Percentiles rank a stretch among this genome's conserved stretches.
Conservation (phyloP, 1,140 invertebrate genomes). For the Cotesia glomerata region DNA sequence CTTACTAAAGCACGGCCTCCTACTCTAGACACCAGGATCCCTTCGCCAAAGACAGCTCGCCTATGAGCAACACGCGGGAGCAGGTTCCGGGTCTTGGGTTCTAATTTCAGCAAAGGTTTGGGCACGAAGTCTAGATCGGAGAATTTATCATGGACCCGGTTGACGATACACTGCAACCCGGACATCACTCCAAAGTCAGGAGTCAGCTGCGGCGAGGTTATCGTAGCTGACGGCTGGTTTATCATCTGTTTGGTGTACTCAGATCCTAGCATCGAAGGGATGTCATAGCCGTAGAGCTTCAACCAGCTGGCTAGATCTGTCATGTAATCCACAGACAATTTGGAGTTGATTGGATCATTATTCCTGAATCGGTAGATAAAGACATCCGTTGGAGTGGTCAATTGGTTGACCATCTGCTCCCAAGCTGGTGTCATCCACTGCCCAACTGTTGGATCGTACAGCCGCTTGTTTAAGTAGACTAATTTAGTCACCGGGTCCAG, state of each 20-base stretch:
- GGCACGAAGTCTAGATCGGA: constrained; percentile 83
- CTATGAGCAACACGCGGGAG: constrained; percentile 82
- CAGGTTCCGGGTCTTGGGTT: constrained; percentile 80
- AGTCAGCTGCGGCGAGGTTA: constrained; percentile 77
- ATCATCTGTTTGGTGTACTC: constrained; percentile 78
- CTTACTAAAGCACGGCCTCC: constrained; percentile 82
- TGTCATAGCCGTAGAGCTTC: constrained; percentile 85
- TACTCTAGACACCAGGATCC: constrained; percentile 84
- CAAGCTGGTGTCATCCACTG: constrained; percentile 95
- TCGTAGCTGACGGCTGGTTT: constrained; percentile 76
- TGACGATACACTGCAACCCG: constrained; percentile 85
- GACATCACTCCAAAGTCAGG: constrained; percentile 89
- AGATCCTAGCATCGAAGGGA: constrained; percentile 83
- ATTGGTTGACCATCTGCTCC: constrained; percentile 80
- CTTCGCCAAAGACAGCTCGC: constrained; percentile 86
- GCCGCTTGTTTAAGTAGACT: constrained; percentile 80
- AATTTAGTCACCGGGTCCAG: constrained; percentile 84
- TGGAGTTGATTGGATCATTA: constrained; percentile 89
- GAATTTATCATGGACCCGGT: constrained; percentile 80
- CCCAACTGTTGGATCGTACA: constrained; percentile 91
- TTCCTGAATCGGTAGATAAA: constrained; percentile 91
- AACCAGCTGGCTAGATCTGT: constrained; percentile 86
- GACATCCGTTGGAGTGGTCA: constrained; percentile 85
- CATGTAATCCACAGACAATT: constrained; percentile 79
- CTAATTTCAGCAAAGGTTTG: constrained; percentile 79